A percentile compares a stretch with the other conserved stretches of the same genome.
phyloP scores from a whole-genome alignment of 35 echinoderm and acorn worm species.

The Lytechinus pictus region DNA sequence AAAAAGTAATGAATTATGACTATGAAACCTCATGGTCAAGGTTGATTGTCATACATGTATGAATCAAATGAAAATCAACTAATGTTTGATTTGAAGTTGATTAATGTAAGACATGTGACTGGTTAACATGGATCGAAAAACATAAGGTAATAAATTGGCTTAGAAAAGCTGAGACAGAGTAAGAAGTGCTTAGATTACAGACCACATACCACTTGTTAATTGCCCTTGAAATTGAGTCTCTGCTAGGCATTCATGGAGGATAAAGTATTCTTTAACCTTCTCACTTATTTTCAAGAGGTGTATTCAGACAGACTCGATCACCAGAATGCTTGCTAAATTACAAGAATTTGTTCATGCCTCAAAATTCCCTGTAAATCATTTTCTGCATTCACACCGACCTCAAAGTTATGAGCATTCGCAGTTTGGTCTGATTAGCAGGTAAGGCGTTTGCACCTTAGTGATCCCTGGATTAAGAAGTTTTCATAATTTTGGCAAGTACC shows the following conservation, averaged over 20 bases:
- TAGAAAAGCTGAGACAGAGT: background rate
- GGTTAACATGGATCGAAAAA: background rate
- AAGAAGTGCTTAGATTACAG: constrained; percentile 6
- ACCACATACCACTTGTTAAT: constrained; percentile 39
- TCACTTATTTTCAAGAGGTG: background rate
- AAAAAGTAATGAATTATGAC: background rate
- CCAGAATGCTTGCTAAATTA: too few species aligned
- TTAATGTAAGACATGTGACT: background rate
- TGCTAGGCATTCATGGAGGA: background rate
- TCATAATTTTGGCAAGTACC: too few species aligned
- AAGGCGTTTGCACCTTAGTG: too few species aligned
- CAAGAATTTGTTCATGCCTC: too few species aligned
- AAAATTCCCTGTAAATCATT: too few species aligned
- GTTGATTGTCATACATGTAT: background rate
- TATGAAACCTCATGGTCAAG: background rate
- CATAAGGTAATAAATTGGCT: background rate
- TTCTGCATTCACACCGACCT: too few species aligned
- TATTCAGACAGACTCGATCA: too few species aligned
- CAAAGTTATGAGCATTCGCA: too few species aligned
- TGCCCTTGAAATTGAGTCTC: constrained; percentile 39
- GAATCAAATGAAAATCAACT: background rate
- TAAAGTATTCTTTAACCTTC: background rate
- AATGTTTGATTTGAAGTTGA: background rate
- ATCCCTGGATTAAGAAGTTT: too few species aligned
- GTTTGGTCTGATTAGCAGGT: too few species aligned